phyloP scores from a whole-genome alignment of 2,888 invertebrate species.

The Hermaeophaga mercurialis region DNA sequence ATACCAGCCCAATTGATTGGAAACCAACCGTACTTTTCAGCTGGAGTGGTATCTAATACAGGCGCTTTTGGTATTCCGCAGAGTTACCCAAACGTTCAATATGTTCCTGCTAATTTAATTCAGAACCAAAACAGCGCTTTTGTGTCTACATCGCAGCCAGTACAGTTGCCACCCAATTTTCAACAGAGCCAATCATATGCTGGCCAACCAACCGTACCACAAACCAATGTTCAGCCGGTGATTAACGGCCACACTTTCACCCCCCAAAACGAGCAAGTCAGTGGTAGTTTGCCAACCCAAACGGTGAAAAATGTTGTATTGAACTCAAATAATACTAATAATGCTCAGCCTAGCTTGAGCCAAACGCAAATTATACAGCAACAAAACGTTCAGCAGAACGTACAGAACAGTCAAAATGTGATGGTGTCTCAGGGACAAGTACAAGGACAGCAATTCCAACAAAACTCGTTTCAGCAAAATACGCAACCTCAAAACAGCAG shows the following conservation, averaged over 20 bases:
- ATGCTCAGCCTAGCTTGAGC: slow-evolving; percentile 30
- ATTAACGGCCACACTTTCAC: slow-evolving; percentile 54
- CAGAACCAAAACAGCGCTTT: slow-evolving; percentile 55
- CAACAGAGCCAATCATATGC: slow-evolving; percentile 56
- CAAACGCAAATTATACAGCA: slow-evolving; percentile 33
- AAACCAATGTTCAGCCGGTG: slow-evolving; percentile 46
- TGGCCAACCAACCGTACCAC: slow-evolving; percentile 48
- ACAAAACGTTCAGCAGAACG: slow-evolving; percentile 32
- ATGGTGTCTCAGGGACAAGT: slow-evolving; percentile 29
- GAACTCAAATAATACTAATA: slow-evolving; percentile 38
- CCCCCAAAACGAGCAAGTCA: slow-evolving; percentile 42
- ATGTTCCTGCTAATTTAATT: slow-evolving; percentile 53
- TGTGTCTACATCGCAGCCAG: slow-evolving; percentile 54
- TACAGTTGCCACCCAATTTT: slow-evolving; percentile 49
- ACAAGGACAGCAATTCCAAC: slow-evolving; percentile 42
- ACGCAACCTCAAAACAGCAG: slow-evolving; percentile 25
- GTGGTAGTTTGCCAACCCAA: slow-evolving; percentile 51
- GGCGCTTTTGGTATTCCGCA: slow-evolving; percentile 46
- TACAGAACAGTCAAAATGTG: slow-evolving; percentile 27
- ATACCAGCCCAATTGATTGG: slow-evolving; percentile 53
- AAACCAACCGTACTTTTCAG: slow-evolving; percentile 49
- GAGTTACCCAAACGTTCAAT: slow-evolving; percentile 52
- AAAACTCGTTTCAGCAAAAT: slow-evolving; percentile 47
- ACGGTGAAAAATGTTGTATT: slow-evolving; percentile 51
- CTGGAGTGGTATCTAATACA: slow-evolving; percentile 47